Evolutionary conservation across 2,797 vertebrate species (phyloP), one percentile per base, ranked within the genome.

Genomic region (Halcyon leucocephala): DNA sequence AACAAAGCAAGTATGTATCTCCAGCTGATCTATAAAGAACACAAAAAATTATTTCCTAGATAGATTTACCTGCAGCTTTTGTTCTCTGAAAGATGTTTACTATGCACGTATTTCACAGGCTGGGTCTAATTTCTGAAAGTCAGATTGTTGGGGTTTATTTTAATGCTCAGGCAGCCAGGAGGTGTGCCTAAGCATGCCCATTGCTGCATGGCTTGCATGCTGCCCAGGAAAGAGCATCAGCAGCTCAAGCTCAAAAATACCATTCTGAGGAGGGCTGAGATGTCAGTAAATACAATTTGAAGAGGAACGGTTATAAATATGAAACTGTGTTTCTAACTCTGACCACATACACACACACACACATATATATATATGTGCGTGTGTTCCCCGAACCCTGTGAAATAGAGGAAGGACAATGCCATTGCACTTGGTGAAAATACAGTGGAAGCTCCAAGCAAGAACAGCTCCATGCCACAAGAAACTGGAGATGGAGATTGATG

Each of bases 211-310:
- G 44, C n/a, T 72, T 72, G 61, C 13, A 1, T 24, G 8, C 8
- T 6, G 0, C 64, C 20, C 0, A 0, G 28, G 35, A 76, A 62
- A 39, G 16, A 62, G 12, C 8, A 20, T 1, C 8, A 2, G 4
- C 10, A 65, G 35, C 51, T 44, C 37, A 39, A n/a, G 42, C 33
- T 92, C 21, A 10, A 33, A 72, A 84, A 65, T 28, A 46, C 13
- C 0, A 0, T 10, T 7, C n/a, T 1, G 12, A 73, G 39, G 7
- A 51, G 3, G 9, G 49, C 48, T 51, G 37, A 0, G 3, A 22
- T 5, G 6, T n/a, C 17, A 69, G 18, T 8, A 57, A 64, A 55
- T 3, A 25, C 9, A 6, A 7, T 66, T 25, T 4, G 3, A 48
- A 71, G 28, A n/a, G 35, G 17, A 74, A 57, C 0, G 7, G 10